Percentiles rank a stretch among this genome's conserved stretches.
These are phyloP conservation scores for Phyllotreta cruciferae DNA, from an alignment of 2,888 invertebrate genomes.

Conservation along the genomic window DNA sequence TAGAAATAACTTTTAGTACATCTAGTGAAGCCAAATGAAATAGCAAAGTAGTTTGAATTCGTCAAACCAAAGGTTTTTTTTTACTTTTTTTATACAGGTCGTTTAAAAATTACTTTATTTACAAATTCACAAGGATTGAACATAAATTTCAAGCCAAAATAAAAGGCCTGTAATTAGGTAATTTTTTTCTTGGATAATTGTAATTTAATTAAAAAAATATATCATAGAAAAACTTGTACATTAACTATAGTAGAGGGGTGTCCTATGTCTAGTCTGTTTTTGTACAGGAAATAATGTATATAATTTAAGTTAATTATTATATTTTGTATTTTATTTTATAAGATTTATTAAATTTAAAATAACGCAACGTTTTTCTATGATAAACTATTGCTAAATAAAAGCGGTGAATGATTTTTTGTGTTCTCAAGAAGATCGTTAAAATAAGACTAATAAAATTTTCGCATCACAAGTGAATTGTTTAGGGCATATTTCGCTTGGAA, in stretches of 20 bases:
- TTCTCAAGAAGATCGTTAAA: too few relatives aligned
- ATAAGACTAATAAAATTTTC: too few relatives aligned
- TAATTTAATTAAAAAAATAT: constrained; percentile 8
- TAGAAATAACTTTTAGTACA: too few relatives aligned
- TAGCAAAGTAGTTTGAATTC: too few relatives aligned
- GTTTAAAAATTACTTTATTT: too few relatives aligned
- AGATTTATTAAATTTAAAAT: constrained; percentile 31
- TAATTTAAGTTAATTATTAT: constrained; percentile 18
- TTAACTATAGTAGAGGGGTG: constrained; percentile 27
- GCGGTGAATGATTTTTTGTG: constrained; percentile 1
- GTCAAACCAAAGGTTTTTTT: too few relatives aligned
- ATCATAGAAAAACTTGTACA: constrained; percentile 42
- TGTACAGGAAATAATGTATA: constrained; percentile 35
- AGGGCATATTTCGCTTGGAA: constrained; percentile 3
- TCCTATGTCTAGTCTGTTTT: constrained; percentile 37
- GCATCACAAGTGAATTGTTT: too few relatives aligned
- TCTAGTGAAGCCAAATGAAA: too few relatives aligned
- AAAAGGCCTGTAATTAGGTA: too few relatives aligned
- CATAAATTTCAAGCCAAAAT: too few relatives aligned
- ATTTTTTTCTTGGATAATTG: constrained; percentile 9
- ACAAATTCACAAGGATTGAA: too few relatives aligned
- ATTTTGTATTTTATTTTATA: constrained; percentile 31
- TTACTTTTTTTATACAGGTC: too few relatives aligned
- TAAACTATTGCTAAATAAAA: background rate
- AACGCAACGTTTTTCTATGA: constrained; percentile 16